Percentiles rank a stretch among this genome's conserved stretches.
These are phyloP conservation scores for Hartigia nigra DNA, from an alignment of 2,888 invertebrate species.

Conservation along the genomic window DNA sequence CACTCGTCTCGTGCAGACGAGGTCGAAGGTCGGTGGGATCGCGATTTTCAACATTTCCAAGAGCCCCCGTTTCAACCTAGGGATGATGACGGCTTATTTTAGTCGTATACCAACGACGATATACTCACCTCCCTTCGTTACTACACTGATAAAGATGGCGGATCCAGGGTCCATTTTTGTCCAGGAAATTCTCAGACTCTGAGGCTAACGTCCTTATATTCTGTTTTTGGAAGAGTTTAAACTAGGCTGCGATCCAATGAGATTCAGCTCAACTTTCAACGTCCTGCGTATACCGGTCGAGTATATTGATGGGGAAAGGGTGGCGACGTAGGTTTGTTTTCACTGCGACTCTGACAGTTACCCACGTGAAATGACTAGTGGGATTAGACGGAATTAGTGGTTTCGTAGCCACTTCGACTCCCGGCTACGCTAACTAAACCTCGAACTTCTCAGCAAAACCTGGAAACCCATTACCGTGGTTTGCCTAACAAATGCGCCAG, in stretches of 20 bases:
- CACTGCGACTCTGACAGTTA: neutral
- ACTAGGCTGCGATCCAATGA: neutral
- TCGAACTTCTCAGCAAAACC: constrained; percentile 7
- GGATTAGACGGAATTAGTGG: neutral
- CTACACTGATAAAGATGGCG: neutral
- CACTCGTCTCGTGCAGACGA: constrained; percentile 15
- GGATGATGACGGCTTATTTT: neutral
- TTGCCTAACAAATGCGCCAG: neutral
- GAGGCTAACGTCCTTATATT: neutral
- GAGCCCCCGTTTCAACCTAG: constrained; percentile 2
- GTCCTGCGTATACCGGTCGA: neutral
- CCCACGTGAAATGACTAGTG: neutral
- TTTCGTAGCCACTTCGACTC: neutral
- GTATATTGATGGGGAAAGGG: neutral
- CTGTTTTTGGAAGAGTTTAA: neutral
- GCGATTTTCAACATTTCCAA: constrained; percentile 28
- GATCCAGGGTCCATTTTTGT: neutral
- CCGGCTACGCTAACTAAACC: neutral
- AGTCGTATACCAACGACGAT: neutral
- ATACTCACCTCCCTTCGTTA: neutral
- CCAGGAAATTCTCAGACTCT: constrained; percentile 8
- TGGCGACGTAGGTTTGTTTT: neutral
- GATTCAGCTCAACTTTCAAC: neutral
- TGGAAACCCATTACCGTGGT: constrained; percentile 5
- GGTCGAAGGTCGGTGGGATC: constrained; percentile 22